Base-by-base conservation (phyloP, 1,140 invertebrate genomes). In the Papilio machaon region DNA sequence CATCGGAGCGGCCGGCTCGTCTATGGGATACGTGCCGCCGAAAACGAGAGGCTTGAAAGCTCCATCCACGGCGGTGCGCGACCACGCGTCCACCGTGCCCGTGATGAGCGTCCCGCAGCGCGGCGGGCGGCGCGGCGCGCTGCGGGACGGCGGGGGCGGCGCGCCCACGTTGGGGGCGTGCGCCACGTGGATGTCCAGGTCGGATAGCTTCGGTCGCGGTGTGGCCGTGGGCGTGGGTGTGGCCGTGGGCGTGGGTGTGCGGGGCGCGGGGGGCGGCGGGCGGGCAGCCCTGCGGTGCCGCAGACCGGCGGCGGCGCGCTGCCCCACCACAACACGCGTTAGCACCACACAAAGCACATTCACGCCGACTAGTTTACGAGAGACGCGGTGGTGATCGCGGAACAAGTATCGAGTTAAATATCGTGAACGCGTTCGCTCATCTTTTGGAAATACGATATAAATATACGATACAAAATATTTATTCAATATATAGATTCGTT, bases 1-100 rank as follows among this genome's bases (percentile, higher is more conserved):
- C 54, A 17, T 13, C 54, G 54, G 54, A 5, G 54, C 5, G 17
- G 94, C 91, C 6, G 97, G 97, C 84, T 95, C 94, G 89, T 97
- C 97, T 73, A 98, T 97, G 2, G 97, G 97, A 95, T 96, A 98
- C 8, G 97, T 98, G 49, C 97, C 97, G 77, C 97, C 97, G 88
- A 97, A 98, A 58, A 98, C 95, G 0, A 97, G 91, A 35, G 97
- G 96, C 87, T 96, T 96, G 83, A 95, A 96, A 13, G 91, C 58
- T 67, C 81, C 76, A 83, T 76, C 89, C 87, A 67, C 35, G 86
- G 58, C 91, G 85, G 43, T 85, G 84, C 80, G 94, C 79, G 92
- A 90, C 96, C 96, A 96, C 23, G 95, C 94, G 86, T 96, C 96
- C 13, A 96, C 96, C 0, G 96, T 96, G 85, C 95, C 95, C 73